Conservation (phyloP, 2,797 vertebrate genomes). For the Microhierax caerulescens region DNA sequence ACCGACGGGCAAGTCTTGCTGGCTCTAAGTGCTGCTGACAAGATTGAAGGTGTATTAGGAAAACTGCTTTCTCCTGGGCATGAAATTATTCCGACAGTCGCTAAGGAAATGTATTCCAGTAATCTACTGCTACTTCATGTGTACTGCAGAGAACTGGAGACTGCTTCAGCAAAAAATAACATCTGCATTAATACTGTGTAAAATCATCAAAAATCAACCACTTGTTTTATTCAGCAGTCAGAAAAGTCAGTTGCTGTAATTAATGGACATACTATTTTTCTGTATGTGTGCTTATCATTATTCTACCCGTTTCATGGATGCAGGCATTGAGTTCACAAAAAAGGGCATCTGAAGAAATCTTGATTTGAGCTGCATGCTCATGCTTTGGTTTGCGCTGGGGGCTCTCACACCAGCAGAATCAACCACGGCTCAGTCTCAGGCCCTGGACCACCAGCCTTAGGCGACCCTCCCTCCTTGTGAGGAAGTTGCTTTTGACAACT, state of each 20-base stretch:
- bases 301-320: not conserved
- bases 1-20: not conserved
- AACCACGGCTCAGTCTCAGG: not conserved
- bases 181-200: not conserved
- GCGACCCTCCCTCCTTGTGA: not conserved
- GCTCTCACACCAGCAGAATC: not conserved
- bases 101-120: conserved; percentile 13
- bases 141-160: not conserved
- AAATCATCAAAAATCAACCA: not conserved
- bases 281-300: not conserved
- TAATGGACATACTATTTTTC: not conserved
- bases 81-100: not conserved
- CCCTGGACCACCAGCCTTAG: not conserved
- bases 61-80: not conserved
- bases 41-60: not conserved
- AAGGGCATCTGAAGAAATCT: not conserved
- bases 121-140: conserved; percentile 3
- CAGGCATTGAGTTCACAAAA: not conserved
- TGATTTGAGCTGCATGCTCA: fast-evolving
- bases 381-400: not conserved
- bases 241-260: not conserved
- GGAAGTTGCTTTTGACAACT: not conserved
- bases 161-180: not conserved
- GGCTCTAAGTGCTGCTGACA: not conserved
- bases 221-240: not conserved